These are phyloP conservation scores for Drosophila truncata DNA, from an alignment of 1,140 invertebrate genomes.

Conservation along the genomic window DNA sequence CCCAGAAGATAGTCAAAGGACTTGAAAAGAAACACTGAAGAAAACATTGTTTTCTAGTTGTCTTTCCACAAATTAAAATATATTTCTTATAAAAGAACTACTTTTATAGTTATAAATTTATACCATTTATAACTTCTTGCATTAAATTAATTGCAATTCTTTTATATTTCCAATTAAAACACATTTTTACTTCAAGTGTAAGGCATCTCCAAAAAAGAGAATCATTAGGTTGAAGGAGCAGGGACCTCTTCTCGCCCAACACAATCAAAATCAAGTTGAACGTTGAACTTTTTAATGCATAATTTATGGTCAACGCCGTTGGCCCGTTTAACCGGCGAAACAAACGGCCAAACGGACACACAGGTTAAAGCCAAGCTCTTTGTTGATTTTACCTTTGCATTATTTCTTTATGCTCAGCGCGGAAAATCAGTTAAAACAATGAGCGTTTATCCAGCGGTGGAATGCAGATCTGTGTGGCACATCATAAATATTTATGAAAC, in stretches of 20 bases:
- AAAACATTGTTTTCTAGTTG: background rate
- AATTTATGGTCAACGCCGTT: constrained; percentile 62
- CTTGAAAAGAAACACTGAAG: background rate
- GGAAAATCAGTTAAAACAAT: constrained; percentile 54
- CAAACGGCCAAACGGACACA: constrained; percentile 8
- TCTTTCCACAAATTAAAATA: no score
- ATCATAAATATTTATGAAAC: constrained; percentile 81
- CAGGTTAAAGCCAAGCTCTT: constrained; percentile 56
- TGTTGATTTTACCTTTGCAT: constrained; percentile 19
- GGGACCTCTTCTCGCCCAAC: constrained; percentile 48
- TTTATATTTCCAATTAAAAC: background rate
- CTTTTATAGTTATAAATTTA: background rate
- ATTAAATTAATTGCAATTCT: fast-evolving
- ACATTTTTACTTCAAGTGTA: background rate
- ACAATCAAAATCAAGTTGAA: constrained; percentile 79
- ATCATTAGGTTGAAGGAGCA: constrained; percentile 39
- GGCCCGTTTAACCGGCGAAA: constrained; percentile 20
- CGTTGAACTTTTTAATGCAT: constrained; percentile 82
- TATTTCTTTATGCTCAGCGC: constrained; percentile 31
- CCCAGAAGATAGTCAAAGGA: constrained; percentile 44
- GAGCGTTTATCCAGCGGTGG: constrained; percentile 3
- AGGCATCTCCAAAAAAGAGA: constrained; percentile 2
- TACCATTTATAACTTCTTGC: fast-evolving
- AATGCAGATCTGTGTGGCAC: constrained; percentile 42
- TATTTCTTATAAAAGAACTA: background rate